Conservation (phyloP, 2,113 vertebrate genomes). For the Zootoca vivipara region DNA sequence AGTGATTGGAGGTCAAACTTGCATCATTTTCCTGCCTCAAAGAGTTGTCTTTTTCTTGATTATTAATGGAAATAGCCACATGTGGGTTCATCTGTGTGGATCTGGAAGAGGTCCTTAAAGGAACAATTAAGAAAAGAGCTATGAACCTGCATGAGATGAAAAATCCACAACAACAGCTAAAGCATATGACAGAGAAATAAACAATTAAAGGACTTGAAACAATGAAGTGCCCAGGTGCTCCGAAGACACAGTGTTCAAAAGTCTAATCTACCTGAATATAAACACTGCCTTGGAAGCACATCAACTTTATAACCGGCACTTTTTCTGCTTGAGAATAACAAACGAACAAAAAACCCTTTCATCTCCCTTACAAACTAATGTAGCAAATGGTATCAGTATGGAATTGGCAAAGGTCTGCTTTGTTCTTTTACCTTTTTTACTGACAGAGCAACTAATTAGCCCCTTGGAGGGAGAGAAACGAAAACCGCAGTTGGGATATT, state of each 20-base stretch:
- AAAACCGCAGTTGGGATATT: neutral
- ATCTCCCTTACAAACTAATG: conserved; percentile 2
- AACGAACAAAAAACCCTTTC: neutral
- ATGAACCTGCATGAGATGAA: neutral
- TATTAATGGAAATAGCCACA: neutral
- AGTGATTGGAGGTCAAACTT: neutral
- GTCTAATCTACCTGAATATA: conserved; percentile 6
- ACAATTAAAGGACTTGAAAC: neutral
- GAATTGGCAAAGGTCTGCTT: conserved; percentile 5
- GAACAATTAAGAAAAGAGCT: conserved; percentile 11
- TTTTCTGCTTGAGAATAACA: conserved; percentile 38
- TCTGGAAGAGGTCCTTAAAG: neutral
- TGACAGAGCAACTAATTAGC: neutral
- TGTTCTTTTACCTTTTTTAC: no score
- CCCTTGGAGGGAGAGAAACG: neutral
- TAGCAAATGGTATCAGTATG: neutral
- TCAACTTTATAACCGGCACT: neutral
- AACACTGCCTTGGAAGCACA: neutral
- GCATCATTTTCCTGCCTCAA: neutral
- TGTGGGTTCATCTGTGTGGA: neutral
- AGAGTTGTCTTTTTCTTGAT: neutral
- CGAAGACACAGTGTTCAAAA: conserved; percentile 21
- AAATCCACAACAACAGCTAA: neutral
- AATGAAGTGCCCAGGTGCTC: neutral
- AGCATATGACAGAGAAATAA: neutral